Evolutionary conservation across 2,888 invertebrate genomes (phyloP).

Genomic region (Campoletis raptor): DNA sequence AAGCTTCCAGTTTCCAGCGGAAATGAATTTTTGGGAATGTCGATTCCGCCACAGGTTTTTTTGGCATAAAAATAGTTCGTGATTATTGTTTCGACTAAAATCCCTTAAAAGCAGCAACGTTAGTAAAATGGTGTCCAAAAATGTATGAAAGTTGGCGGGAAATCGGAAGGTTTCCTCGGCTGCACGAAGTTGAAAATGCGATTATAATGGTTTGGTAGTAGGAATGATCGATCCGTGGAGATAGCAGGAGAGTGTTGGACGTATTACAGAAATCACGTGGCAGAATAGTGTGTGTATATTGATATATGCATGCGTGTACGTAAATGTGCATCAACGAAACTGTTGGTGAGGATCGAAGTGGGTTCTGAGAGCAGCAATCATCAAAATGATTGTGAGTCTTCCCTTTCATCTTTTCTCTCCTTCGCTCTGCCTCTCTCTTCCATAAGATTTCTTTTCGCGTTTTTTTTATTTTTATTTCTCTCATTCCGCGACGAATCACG

Average conservation of each 20-base stretch:
- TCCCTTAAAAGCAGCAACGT: background rate
- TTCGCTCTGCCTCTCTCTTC: background rate
- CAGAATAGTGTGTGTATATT: background rate
- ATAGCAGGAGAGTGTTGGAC: slow-evolving; percentile 19
- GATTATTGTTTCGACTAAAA: background rate
- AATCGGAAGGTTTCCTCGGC: background rate
- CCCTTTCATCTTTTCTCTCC: slow-evolving; percentile 46
- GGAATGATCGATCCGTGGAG: slow-evolving; percentile 39
- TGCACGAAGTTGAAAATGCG: slow-evolving; percentile 4
- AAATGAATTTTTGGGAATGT: no score
- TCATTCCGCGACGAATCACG: slow-evolving; percentile 72
- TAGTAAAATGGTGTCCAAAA: background rate
- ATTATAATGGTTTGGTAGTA: slow-evolving; percentile 29
- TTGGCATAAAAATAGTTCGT: background rate
- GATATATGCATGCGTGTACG: background rate
- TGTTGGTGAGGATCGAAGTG: slow-evolving; percentile 58
- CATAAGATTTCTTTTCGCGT: slow-evolving; percentile 26
- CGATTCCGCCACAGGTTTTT: no score
- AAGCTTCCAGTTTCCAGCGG: no score
- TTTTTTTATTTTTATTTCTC: slow-evolving; percentile 44
- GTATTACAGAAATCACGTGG: slow-evolving; percentile 27
- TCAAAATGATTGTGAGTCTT: slow-evolving; percentile 75
- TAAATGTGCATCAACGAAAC: slow-evolving; percentile 3
- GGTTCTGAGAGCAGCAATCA: slow-evolving; percentile 73
- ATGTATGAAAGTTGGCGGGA: slow-evolving; percentile 21